phyloP scores from a whole-genome alignment of 2,888 invertebrate species.

The Tineola bisselliella region DNA sequence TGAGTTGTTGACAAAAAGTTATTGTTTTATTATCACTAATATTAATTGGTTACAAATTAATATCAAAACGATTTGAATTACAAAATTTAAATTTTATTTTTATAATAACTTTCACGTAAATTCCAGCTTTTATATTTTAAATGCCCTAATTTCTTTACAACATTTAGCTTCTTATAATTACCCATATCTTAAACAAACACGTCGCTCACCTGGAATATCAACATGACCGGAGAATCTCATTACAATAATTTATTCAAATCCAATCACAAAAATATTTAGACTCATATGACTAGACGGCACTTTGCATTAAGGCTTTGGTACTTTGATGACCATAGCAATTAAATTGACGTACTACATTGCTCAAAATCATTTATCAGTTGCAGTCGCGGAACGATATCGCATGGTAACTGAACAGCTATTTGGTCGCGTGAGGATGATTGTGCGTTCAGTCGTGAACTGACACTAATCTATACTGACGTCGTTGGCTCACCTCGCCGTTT shows the following conservation, averaged over 20 bases:
- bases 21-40: too few species aligned
- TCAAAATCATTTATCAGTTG: neutral
- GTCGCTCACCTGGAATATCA: neutral
- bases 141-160: too few species aligned
- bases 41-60: too few species aligned
- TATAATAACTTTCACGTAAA: too few species aligned
- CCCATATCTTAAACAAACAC: neutral
- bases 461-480: neutral
- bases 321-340: neutral
- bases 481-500: neutral
- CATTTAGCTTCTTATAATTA: too few species aligned
- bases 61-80: too few species aligned
- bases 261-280: neutral
- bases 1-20: too few species aligned
- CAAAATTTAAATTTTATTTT: too few species aligned
- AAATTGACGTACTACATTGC: neutral
- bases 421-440: neutral
- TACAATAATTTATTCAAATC: neutral
- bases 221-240: neutral
- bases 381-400: neutral
- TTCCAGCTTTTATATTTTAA: too few species aligned
- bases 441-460: neutral
- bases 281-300: neutral
- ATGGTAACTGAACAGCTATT: neutral
- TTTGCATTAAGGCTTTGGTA: neutral